Evolutionary conservation across 64 coral and sea anemone genomes (phyloP), one percentile per base, ranked within the genome.

Genomic region (Montipora cactus): DNA sequence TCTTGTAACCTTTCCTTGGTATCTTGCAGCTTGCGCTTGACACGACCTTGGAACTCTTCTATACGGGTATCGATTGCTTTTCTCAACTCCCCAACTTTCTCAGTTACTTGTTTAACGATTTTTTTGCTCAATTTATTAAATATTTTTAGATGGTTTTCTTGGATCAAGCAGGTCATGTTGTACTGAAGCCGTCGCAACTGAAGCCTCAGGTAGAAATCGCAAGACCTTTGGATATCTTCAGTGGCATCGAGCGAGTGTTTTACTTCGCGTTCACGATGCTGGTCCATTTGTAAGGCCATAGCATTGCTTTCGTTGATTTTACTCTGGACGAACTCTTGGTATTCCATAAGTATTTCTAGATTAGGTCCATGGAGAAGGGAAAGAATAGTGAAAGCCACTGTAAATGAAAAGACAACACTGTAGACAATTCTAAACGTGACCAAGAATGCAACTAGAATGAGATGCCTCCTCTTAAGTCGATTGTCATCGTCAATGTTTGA

Each of bases 171-270:
- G 74, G 87, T 81, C 74, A 93, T 96, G 81, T 90, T 96, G 91
- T 72, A 79, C 11, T 48, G 62, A 9, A 96, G 55, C 71, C 84
- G 83, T 44, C 87, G 83, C 21, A 93, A 20, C 72, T 96, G 95
- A 20, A 79, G 47, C 15, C 62, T 76, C 6, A 93, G 87, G n/a
- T 81, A 87, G 57, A 89, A 87, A 44, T 96, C 95, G 44, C 95
- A 96, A 0, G 95, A 92, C n/a, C 75, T 89, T 75, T 96, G 95
- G 20, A 96, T 81, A 46, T 93, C 95, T 85, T 93, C 91, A 3
- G 75, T 78, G 8, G 92, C 73, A 45, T 96, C 95, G 4, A 93
- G 44, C 49, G 55, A 19, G 9, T 79, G 80, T 79, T 93, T 96
- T 13, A 87, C 78, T 87, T 93, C 95, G 37, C 57, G 49, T 79